Evolutionary conservation across 2,797 vertebrate species (phyloP), one percentile per base, ranked within the genome.

Genomic region (Danio jaintianensis): DNA sequence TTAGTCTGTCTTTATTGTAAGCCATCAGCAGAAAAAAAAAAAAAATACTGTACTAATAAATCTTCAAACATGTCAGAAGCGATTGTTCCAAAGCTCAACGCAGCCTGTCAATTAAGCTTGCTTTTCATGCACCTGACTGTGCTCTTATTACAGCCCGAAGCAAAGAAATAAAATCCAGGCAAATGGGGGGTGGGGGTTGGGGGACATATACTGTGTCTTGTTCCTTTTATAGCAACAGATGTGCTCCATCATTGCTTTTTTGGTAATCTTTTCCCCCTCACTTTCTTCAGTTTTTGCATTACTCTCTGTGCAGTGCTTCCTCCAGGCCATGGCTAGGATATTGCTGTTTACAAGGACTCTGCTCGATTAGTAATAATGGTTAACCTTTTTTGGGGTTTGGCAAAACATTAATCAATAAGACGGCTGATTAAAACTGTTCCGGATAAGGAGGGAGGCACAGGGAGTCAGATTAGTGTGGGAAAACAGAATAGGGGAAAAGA

Each of bases 311-410:
- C 58, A n/a, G 58, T 48, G 38, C 63, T 71, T 78, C 77, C 82
- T 83, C 50, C 56, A 18, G 75, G 75, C 79, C 38, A 61, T n/a
- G 38, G 62, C 68, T 71, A 73, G 78, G 83, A 85, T 84, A 85
- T 81, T 86, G 79, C 66, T 83, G 71, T 83, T 86, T 74, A 81
- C 73, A 50, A 8, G 16, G 69, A 81, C 15, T 78, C 11, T 76
- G 75, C 72, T 42, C 77, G 82, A 87, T 84, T 82, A 73, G 50
- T 86, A 85, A 88, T 89, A 89, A 86, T 63, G 13, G 53, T 84
- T 86, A 85, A 87, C 75, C 61, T 84, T 88, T 85, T 78, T 70
- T 71, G 48, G 80, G 75, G 2, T 29, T 67, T 73, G 15, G 53
- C 58, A 69, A 79, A 61, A 63, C 67, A 86, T 88, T 79, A 72